Conservation (phyloP, 2,888 invertebrate species). For the Fabriciana adippe region DNA sequence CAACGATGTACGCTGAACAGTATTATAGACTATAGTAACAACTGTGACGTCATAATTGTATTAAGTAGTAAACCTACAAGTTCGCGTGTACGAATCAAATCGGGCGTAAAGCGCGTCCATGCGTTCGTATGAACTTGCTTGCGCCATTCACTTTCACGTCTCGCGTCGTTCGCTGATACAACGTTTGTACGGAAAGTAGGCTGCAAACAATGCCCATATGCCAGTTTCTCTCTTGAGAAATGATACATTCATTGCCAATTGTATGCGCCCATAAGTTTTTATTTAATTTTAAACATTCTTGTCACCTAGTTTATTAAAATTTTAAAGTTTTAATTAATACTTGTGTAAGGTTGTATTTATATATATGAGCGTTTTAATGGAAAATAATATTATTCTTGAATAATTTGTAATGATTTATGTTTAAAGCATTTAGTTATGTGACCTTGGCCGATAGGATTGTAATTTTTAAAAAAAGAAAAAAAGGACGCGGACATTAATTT, state of each 20-base stretch:
- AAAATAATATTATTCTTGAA: too few species aligned
- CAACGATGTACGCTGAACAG: neutral
- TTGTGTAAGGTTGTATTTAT: neutral
- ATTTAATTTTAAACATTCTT: neutral
- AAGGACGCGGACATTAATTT: too few species aligned
- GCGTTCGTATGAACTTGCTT: conserved; percentile 57
- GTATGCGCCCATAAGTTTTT: conserved; percentile 31
- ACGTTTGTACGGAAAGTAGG: conserved; percentile 70
- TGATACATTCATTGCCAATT: conserved; percentile 55
- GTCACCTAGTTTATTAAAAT: neutral
- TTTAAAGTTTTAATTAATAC: neutral
- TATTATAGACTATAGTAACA: neutral
- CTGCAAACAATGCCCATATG: conserved; percentile 70
- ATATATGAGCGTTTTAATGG: too few species aligned
- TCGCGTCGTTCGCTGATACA: conserved; percentile 53
- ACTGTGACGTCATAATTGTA: conserved; percentile 42
- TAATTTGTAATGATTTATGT: too few species aligned
- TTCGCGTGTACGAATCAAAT: conserved; percentile 70
- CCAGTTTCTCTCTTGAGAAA: conserved; percentile 76
- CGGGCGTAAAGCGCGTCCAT: conserved; percentile 67
- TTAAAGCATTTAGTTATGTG: too few species aligned
- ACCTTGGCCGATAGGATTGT: too few species aligned
- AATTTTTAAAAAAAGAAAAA: too few species aligned
- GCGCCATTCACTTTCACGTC: conserved; percentile 79
- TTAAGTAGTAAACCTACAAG: conserved; percentile 47